phyloP scores from a whole-genome alignment of 2,113 vertebrate genomes.

The Vidua chalybeata region DNA sequence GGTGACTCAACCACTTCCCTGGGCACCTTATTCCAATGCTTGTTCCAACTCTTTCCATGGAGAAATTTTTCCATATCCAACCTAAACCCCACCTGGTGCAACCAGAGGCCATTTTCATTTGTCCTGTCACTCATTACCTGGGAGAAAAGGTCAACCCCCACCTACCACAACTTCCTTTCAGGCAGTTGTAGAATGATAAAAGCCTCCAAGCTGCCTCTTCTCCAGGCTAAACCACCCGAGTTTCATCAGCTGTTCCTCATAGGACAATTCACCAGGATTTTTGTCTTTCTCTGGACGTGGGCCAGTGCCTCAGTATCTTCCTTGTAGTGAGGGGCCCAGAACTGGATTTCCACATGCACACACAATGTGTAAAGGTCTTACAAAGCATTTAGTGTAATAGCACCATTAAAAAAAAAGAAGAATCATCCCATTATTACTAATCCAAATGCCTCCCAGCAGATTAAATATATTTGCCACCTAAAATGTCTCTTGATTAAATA shows the following conservation, averaged over 20 bases:
- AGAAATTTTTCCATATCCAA: background rate
- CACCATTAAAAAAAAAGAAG: background rate
- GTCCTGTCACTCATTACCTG: background rate
- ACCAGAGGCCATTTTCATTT: background rate
- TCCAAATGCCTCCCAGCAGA: background rate
- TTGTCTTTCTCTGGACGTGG: background rate
- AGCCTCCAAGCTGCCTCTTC: rapidly evolving
- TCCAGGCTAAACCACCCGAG: background rate
- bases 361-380: background rate
- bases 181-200: background rate
- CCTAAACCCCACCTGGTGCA: background rate
- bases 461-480: background rate
- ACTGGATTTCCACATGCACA: background rate
- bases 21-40: background rate
- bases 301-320: background rate
- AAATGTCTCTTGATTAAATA: background rate
- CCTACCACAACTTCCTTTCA: background rate
- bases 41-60: background rate
- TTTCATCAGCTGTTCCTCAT: rapidly evolving
- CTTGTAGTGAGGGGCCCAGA: background rate
- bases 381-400: background rate
- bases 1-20: background rate
- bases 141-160: background rate
- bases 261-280: background rate
- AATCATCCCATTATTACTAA: background rate